phyloP scores from a whole-genome alignment of 2,888 invertebrate species.

The Tubiluchus corallicola region DNA sequence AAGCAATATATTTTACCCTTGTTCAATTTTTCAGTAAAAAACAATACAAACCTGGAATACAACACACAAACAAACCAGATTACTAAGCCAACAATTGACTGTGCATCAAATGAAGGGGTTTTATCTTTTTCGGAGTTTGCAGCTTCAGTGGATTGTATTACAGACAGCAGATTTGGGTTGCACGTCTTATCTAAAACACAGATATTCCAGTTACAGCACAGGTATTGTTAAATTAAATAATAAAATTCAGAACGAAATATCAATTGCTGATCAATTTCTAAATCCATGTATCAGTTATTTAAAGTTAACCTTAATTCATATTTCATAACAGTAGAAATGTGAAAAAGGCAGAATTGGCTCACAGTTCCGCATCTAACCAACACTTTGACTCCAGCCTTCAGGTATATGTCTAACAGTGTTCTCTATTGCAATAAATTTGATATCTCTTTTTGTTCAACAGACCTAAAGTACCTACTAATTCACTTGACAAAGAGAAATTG shows the following conservation, averaged over 20 bases:
- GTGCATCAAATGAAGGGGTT: slow-evolving; percentile 38
- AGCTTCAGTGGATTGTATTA: slow-evolving; percentile 20
- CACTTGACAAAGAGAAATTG: no score
- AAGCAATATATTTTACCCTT: no score
- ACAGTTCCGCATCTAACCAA: no score
- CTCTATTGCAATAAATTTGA: no score
- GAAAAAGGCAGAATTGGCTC: no score
- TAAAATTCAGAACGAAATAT: slow-evolving; percentile 11
- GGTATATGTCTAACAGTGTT: no score
- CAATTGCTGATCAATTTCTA: slow-evolving; percentile 5
- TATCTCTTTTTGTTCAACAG: no score
- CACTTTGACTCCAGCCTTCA: no score
- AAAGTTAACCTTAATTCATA: neutral
- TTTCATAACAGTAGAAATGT: neutral
- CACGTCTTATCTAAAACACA: slow-evolving; percentile 42
- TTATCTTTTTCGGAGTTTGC: slow-evolving; percentile 10
- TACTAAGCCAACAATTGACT: slow-evolving; percentile 72
- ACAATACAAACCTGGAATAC: slow-evolving; percentile 71
- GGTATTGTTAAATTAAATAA: no score
- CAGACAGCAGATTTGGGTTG: slow-evolving; percentile 48
- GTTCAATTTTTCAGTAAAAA: no score
- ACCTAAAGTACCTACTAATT: no score
- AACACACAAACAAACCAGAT: slow-evolving; percentile 89
- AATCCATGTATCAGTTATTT: neutral
- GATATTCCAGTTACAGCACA: no score